A percentile compares a stretch with the other conserved stretches of the same genome.
Conservation (phyloP, 2,888 invertebrate genomes). For the Agrotis clavis region DNA sequence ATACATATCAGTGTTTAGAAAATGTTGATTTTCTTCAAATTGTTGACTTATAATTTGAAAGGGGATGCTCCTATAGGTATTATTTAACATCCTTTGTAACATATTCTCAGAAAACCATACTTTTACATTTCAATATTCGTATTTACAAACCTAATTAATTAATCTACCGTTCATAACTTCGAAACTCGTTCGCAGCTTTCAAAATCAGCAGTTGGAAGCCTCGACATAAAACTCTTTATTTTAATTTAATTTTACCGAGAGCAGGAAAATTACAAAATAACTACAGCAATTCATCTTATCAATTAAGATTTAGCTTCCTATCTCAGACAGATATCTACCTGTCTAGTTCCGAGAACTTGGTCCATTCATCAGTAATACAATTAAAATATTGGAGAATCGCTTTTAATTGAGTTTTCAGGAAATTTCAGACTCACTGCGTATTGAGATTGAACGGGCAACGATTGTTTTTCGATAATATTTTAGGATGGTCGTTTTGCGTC, state of each 20-base stretch:
- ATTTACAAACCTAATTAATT: background rate
- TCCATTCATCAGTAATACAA: slow-evolving; percentile 75
- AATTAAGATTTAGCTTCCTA: slow-evolving; percentile 54
- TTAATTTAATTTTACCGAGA: slow-evolving; percentile 13
- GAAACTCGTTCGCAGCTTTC: background rate
- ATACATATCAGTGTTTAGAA: too few species aligned
- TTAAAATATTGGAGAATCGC: slow-evolving; percentile 71
- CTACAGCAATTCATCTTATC: slow-evolving; percentile 41
- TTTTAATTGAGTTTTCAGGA: slow-evolving; percentile 76
- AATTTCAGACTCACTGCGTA: slow-evolving; percentile 59
- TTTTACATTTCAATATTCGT: background rate
- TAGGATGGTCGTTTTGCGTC: slow-evolving; percentile 27
- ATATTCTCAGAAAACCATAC: background rate
- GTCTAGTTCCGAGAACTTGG: slow-evolving; percentile 63
- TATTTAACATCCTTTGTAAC: background rate
- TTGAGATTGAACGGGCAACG: slow-evolving; percentile 42
- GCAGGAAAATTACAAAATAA: slow-evolving; percentile 36
- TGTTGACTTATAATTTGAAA: background rate
- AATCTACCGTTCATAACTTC: background rate
- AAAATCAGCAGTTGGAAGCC: slow-evolving; percentile 3
- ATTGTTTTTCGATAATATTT: slow-evolving; percentile 57
- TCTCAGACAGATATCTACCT: slow-evolving; percentile 51
- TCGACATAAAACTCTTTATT: slow-evolving; percentile 17
- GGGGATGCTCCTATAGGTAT: background rate
- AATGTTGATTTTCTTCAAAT: background rate